Conservation (phyloP, 2,113 vertebrate species). For the Sialia sialis region DNA sequence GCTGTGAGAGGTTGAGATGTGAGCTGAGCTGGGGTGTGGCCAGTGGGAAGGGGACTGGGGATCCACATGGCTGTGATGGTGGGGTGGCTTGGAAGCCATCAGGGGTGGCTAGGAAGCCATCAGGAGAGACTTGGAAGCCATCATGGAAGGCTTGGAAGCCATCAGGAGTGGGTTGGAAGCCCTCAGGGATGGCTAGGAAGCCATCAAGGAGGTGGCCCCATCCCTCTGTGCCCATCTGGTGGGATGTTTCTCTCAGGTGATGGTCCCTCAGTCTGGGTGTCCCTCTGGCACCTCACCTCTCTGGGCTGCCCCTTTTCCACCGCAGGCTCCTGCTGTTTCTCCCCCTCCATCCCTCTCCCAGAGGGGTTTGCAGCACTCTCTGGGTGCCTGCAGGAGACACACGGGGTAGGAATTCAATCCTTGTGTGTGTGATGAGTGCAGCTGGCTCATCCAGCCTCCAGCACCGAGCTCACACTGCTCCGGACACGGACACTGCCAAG, state of each 20-base stretch:
- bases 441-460: neutral
- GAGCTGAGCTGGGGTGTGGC: neutral
- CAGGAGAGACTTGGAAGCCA: too few relatives aligned
- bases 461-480: neutral
- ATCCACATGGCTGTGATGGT: neutral
- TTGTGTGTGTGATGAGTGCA: neutral
- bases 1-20: neutral
- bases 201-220: too few relatives aligned
- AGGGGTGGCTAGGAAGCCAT: too few relatives aligned
- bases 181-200: too few relatives aligned
- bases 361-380: neutral
- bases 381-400: neutral
- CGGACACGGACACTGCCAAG: rapidly evolving
- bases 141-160: too few relatives aligned
- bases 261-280: neutral
- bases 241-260: neutral
- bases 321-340: neutral
- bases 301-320: too few relatives aligned
- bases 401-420: neutral
- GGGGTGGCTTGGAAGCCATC: neutral
- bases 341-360: neutral
- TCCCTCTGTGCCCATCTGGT: neutral
- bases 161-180: too few relatives aligned
- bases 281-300: too few relatives aligned
- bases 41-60: neutral